A percentile compares a stretch with the other conserved stretches of the same genome.
phyloP scores from a whole-genome alignment of 2,113 vertebrate genomes.

The Scortum barcoo region DNA sequence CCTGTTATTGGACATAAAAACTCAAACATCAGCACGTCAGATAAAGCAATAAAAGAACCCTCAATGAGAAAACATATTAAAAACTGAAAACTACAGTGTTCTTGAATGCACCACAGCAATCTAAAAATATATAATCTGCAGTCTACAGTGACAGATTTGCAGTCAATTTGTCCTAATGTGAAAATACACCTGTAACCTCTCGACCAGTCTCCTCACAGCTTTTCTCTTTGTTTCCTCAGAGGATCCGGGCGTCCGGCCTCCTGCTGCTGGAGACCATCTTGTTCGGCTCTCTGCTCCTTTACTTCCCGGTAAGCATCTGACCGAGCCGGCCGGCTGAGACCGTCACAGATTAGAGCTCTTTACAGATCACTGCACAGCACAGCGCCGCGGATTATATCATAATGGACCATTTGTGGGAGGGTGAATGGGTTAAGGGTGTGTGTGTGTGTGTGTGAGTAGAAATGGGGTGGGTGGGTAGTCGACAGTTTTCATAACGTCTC shows the following conservation, averaged over 20 bases:
- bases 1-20: no score
- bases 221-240: constrained; percentile 77
- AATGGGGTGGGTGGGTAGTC: background rate
- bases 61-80: no score
- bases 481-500: constrained; percentile 49
- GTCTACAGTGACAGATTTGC: background rate
- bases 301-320: constrained; percentile 93
- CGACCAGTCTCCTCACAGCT: background rate
- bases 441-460: constrained; percentile 28
- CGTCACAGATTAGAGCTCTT: constrained; percentile 72
- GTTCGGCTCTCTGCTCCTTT: constrained; percentile 96
- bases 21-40: no score
- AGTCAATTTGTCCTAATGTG: background rate
- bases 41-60: no score
- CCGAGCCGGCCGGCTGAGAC: constrained; percentile 11
- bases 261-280: constrained; percentile 93
- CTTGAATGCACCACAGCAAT: no score
- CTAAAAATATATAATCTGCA: no score
- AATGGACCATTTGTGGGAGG: constrained; percentile 67
- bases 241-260: constrained; percentile 91
- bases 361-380: constrained; percentile 71
- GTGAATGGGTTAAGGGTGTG: constrained; percentile 26
- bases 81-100: no score
- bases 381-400: constrained; percentile 69
- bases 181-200: background rate